Conservation (phyloP, 2,888 invertebrate species). For the Amorpha juglandis region DNA sequence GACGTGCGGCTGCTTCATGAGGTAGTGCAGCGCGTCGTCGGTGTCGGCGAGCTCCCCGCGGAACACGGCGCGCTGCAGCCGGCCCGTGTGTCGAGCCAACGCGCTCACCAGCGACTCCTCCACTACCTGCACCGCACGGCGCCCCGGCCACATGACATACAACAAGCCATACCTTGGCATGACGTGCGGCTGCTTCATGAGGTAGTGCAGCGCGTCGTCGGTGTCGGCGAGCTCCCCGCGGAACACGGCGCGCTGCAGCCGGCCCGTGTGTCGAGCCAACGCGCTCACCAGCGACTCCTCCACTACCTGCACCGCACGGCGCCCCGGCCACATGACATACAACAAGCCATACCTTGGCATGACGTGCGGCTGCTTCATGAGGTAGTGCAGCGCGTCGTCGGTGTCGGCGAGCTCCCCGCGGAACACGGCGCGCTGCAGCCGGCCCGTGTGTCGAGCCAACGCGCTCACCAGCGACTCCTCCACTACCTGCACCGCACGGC, state of each 20-base stretch:
- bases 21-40: conserved; percentile 92
- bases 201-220: conserved; percentile 92
- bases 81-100: conserved; percentile 93
- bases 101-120: conserved; percentile 95
- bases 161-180: conserved; percentile 90
- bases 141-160: conserved; percentile 64
- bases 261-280: conserved; percentile 93
- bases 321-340: conserved; percentile 64
- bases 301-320: conserved; percentile 89
- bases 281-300: conserved; percentile 95
- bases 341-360: conserved; percentile 90
- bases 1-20: conserved; percentile 96
- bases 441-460: conserved; percentile 93
- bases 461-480: conserved; percentile 96
- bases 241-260: conserved; percentile 95
- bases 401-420: conserved; percentile 91
- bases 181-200: conserved; percentile 96
- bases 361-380: conserved; percentile 96
- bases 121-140: conserved; percentile 89
- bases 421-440: conserved; percentile 95
- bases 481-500: conserved; percentile 91
- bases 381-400: conserved; percentile 92
- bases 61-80: conserved; percentile 95
- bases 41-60: conserved; percentile 91
- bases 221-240: conserved; percentile 91